Evolutionary conservation across 2,113 vertebrate species (phyloP), one percentile per base, ranked within the genome.

Genomic region (Oryzias celebensis): DNA sequence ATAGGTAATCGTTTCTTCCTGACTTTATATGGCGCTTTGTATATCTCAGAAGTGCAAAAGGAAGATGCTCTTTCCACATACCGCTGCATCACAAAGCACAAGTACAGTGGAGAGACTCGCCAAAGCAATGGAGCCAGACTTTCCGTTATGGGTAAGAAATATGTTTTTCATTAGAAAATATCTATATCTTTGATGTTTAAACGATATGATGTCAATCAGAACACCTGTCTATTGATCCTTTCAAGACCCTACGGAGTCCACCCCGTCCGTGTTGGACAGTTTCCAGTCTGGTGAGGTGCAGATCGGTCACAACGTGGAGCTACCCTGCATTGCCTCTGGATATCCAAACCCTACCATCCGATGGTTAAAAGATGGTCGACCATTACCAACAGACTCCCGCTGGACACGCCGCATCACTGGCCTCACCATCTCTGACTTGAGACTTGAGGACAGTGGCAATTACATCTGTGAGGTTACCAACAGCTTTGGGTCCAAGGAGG

Each of bases 401-500:
- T 98, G 96, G 96, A 94, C 90, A 50, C 94, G 96, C 41, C 94
- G 92, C 52, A 90, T 95, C 78, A 96, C 96, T 0, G 97, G 97
- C 46, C 93, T 99, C 80, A 95, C 93, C 56, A 90, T 98, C 90
- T 94, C 91, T 0, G 96, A 96, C 81, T 86, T 98, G 78, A 92
- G 94, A 12, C 90, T 96, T 0, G 96, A 97, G 87, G 97, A 99
- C 91, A 96, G 96, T 0, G 96, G 97, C 36, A 95, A 94, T 81
- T 99, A 99, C 90, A 95, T 98, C 81, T 99, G 97, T 52, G 97
- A 99, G 87, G 95, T 99, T 86, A 98, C 96, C 82, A 99, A 99
- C 88, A 98, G 95, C 87, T 98, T 98, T 0, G 97, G 97, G 66
- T 98, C 96, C 2, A 94, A 96, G 66, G 97, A 98, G 88, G 96